Evolutionary conservation across 2,797 vertebrate genomes (phyloP).

Genomic region (Staurois parvus): DNA sequence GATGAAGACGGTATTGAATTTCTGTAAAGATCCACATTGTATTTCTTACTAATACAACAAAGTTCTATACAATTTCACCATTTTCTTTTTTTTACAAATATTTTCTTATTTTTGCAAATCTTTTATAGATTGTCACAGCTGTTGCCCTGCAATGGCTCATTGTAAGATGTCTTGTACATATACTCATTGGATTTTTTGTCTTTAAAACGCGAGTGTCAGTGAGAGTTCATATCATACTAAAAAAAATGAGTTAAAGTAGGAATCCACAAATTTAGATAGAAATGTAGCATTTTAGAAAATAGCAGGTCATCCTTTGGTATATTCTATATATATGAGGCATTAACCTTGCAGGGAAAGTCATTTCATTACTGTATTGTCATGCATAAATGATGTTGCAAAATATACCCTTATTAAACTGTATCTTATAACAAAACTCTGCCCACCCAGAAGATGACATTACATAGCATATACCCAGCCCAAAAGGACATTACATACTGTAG

Average conservation of each 20-base stretch:
- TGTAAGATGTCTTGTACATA: conserved; percentile 2
- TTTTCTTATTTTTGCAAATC: neutral
- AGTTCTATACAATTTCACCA: conserved; percentile 34
- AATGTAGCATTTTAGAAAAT: neutral
- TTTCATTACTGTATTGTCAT: no score
- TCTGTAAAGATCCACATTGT: conserved; percentile 13
- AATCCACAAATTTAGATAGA: neutral
- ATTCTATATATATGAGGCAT: no score
- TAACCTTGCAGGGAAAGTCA: no score
- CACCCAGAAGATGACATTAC: no score
- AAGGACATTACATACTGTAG: no score
- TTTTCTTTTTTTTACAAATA: neutral
- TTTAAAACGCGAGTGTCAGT: neutral
- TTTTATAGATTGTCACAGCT: conserved; percentile 1
- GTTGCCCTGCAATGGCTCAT: neutral
- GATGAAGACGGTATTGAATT: conserved; percentile 47
- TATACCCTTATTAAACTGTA: neutral
- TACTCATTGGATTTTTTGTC: neutral
- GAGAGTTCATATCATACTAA: neutral
- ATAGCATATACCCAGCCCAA: no score
- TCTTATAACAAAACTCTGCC: neutral
- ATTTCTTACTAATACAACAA: conserved; percentile 30
- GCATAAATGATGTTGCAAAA: neutral
- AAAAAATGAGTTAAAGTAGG: neutral
- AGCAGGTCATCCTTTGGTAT: neutral